Conservation (phyloP, 1,140 invertebrate species). For the Zaprionus ghesquierei region DNA sequence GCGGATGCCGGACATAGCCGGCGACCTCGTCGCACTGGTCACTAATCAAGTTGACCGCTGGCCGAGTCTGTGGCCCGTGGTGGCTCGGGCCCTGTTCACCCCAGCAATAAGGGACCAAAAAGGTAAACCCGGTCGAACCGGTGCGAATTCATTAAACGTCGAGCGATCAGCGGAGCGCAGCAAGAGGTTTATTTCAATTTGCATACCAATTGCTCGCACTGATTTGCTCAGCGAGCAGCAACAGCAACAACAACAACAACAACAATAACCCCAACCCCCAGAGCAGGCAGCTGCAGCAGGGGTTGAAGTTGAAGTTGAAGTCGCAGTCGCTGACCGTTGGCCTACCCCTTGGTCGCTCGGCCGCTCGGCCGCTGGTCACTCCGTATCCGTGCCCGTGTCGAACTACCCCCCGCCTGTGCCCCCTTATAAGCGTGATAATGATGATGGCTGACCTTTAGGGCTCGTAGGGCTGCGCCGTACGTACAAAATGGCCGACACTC, state of each 20-base stretch:
- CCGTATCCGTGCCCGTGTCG: not conserved
- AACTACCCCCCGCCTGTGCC: not conserved
- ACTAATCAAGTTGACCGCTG: constrained; percentile 81
- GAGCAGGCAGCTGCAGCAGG: constrained; percentile 17
- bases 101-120: constrained; percentile 1
- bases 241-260: constrained; percentile 4
- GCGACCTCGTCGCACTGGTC: constrained; percentile 52
- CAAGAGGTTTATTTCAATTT: constrained; percentile 66
- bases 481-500: constrained; percentile 64
- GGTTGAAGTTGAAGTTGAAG: constrained; percentile 8
- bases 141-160: constrained; percentile 70
- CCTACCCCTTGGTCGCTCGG: not conserved
- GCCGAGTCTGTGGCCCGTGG: constrained; percentile 27
- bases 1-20: too few species aligned
- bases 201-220: constrained; percentile 76
- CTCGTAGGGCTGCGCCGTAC: not conserved
- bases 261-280: constrained; percentile 24
- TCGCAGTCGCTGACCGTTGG: constrained; percentile 8
- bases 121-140: constrained; percentile 39
- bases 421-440: constrained; percentile 81
- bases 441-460: constrained; percentile 78
- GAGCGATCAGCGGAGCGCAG: constrained; percentile 42
- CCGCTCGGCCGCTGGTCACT: constrained; percentile 24
- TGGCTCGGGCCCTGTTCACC: constrained; percentile 30
- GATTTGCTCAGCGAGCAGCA: constrained; percentile 56